phyloP scores from a whole-genome alignment of 2,888 invertebrate genomes.

The Romanomermis culicivorax region DNA sequence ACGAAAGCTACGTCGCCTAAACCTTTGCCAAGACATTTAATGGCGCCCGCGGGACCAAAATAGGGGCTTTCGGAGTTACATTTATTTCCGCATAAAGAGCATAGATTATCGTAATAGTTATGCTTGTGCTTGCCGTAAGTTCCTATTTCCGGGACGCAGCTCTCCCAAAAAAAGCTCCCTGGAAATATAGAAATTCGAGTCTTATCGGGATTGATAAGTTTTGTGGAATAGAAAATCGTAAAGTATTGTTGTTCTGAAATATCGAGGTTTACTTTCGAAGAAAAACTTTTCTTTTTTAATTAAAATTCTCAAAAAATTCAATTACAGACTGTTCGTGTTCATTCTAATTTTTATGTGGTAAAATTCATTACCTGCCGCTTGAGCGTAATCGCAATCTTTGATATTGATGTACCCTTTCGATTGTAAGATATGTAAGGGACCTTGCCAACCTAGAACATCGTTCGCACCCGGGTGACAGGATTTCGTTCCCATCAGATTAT shows the following conservation, averaged over 20 bases:
- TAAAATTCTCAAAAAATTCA: too few relatives aligned
- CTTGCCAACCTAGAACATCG: constrained; percentile 1
- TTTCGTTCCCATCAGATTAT: neutral
- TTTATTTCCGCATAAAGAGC: neutral
- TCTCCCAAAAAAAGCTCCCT: constrained; percentile 3
- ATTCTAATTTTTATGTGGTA: too few relatives aligned
- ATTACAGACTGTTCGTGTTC: too few relatives aligned
- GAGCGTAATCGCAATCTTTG: neutral
- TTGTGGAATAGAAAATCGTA: too few relatives aligned
- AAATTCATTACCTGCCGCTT: neutral
- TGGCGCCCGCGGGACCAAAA: neutral
- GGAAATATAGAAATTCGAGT: neutral
- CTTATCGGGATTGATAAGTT: too few relatives aligned
- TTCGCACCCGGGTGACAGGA: constrained; percentile 2
- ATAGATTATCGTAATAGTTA: neutral
- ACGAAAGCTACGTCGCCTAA: neutral
- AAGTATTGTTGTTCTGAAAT: too few relatives aligned
- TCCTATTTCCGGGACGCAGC: neutral
- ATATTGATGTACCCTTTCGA: neutral
- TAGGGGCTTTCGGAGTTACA: neutral
- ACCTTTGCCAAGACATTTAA: neutral
- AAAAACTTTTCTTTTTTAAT: too few relatives aligned
- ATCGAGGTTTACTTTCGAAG: too few relatives aligned
- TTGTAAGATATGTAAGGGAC: neutral
- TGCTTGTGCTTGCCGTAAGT: neutral